Percentiles rank a stretch among this genome's conserved stretches.
phyloP scores from a whole-genome alignment of 2,797 vertebrate genomes.

The Platyrinchus mystaceus region DNA sequence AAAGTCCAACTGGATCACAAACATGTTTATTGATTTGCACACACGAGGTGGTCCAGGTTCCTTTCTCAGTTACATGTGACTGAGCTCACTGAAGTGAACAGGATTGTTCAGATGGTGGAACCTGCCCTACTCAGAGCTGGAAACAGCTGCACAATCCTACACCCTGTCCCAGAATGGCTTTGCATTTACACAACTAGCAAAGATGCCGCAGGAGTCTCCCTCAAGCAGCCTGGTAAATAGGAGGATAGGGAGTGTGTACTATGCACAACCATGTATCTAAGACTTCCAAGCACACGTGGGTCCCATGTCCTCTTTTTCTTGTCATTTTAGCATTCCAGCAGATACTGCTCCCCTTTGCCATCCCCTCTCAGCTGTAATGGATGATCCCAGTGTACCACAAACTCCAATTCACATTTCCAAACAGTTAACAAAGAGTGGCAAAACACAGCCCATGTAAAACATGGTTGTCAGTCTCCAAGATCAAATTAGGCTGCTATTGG shows the following conservation, averaged over 20 bases:
- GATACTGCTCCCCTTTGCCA: neutral
- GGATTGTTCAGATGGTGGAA: neutral
- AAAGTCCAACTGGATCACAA: neutral
- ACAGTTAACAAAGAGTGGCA: neutral
- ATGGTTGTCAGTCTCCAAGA: neutral
- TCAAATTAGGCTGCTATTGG: neutral
- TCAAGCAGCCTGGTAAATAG: neutral
- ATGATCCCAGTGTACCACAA: neutral
- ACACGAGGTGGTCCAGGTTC: rapidly evolving
- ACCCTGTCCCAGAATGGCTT: neutral
- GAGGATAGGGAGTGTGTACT: neutral
- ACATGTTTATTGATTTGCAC: neutral
- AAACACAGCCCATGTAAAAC: neutral
- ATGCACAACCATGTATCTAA: neutral
- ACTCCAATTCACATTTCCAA: neutral
- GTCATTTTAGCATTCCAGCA: neutral
- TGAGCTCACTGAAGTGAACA: neutral
- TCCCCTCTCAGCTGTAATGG: neutral
- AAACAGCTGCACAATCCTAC: neutral
- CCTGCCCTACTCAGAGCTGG: neutral
- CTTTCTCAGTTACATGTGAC: neutral
- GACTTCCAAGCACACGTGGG: neutral
- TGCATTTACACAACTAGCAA: neutral
- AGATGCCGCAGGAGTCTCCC: neutral
- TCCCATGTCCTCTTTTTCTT: neutral